phyloP scores from a whole-genome alignment of 2,113 vertebrate species.

The Azemiops feae region DNA sequence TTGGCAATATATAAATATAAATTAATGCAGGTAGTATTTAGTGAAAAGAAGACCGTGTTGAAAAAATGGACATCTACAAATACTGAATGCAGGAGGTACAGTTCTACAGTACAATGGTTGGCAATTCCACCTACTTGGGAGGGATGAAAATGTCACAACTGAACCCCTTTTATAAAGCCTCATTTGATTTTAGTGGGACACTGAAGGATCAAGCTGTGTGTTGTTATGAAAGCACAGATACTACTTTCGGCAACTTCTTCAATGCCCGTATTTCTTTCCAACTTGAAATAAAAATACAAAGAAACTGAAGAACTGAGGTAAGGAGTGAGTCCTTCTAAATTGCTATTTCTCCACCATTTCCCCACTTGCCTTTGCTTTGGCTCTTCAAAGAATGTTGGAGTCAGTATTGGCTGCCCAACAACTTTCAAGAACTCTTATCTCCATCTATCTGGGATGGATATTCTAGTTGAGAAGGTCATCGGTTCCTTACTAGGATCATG shows the following conservation, averaged over 20 bases:
- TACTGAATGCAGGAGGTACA: conserved; percentile 57
- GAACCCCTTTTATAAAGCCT: background rate
- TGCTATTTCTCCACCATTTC: background rate
- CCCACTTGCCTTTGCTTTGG: background rate
- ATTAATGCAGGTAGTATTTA: conserved; percentile 60
- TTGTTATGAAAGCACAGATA: background rate
- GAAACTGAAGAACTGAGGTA: background rate
- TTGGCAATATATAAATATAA: conserved; percentile 68
- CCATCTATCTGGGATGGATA: background rate
- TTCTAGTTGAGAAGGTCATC: background rate
- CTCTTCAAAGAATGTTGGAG: background rate
- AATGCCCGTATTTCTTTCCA: background rate
- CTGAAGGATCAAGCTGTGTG: background rate
- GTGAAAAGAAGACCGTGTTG: conserved; percentile 66
- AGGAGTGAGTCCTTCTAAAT: background rate
- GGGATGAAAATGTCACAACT: background rate
- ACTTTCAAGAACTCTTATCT: background rate
- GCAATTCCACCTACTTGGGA: conserved; percentile 49
- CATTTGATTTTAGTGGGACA: background rate
- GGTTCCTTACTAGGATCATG: background rate
- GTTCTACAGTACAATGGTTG: conserved; percentile 56
- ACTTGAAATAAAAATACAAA: background rate
- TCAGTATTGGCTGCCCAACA: background rate
- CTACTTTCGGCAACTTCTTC: background rate
- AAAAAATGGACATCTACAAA: conserved; percentile 63